A percentile compares a stretch with the other conserved stretches of the same genome.
These are phyloP conservation scores for Choloepus didactylus DNA, from an alignment of 2,797 vertebrate genomes.

Conservation along the genomic window DNA sequence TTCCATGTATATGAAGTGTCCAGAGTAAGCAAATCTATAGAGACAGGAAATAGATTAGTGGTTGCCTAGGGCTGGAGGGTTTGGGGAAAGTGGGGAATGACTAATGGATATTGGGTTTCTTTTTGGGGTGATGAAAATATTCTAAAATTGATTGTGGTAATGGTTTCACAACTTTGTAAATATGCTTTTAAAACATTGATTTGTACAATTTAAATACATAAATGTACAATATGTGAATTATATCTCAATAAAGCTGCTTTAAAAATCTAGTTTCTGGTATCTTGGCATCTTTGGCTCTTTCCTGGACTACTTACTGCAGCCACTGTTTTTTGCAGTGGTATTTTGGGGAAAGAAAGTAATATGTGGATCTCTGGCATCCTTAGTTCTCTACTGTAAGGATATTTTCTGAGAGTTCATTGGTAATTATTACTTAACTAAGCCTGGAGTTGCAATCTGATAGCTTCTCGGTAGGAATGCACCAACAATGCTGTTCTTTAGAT, in stretches of 20 bases:
- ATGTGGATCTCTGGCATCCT: not conserved
- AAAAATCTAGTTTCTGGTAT: not conserved
- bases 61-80: not conserved
- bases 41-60: not conserved
- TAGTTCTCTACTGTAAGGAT: not conserved
- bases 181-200: not conserved
- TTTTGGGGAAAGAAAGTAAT: not conserved
- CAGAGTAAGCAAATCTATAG: not conserved
- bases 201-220: not conserved
- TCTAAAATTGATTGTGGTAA: not conserved
- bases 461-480: conserved; percentile 22
- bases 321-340: not conserved
- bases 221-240: not conserved
- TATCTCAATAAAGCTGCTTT: not conserved
- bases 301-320: not conserved
- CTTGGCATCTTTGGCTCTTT: conserved; percentile 7
- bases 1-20: not conserved
- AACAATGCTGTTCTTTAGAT: conserved; percentile 6
- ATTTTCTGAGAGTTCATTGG: conserved; percentile 38
- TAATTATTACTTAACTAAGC: conserved; percentile 57
- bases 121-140: not conserved
- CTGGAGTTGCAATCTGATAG: conserved; percentile 16
- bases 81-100: not conserved
- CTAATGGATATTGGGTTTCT: not conserved
- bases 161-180: not conserved